Evolutionary conservation across 2,113 vertebrate genomes (phyloP).

Genomic region (Syngnathus typhle): DNA sequence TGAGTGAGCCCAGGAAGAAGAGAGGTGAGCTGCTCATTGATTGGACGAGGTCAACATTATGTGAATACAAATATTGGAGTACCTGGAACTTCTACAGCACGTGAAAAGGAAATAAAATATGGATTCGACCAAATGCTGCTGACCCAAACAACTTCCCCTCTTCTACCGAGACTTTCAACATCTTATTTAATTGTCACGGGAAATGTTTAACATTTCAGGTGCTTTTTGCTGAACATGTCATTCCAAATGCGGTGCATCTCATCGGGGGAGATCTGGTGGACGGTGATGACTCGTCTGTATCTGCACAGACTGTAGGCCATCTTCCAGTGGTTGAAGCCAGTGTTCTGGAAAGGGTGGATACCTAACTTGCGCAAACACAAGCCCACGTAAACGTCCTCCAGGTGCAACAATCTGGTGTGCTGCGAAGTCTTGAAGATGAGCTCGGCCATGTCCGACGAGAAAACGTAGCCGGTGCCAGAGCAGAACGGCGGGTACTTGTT

Average conservation of each 20-base stretch:
- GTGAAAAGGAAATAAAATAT: not conserved
- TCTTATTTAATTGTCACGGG: too few species aligned
- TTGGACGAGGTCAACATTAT: not conserved
- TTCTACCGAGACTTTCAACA: not conserved
- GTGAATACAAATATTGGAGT: not conserved
- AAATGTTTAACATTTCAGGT: constrained; percentile 82
- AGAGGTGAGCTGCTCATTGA: not conserved
- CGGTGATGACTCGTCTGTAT: constrained; percentile 92
- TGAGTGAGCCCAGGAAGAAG: not conserved
- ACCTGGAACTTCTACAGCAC: not conserved
- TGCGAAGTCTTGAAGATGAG: constrained; percentile 96
- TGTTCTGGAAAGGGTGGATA: constrained; percentile 98
- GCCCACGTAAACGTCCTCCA: constrained; percentile 97
- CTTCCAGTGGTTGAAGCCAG: constrained; percentile 99
- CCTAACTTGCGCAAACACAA: constrained; percentile 93
- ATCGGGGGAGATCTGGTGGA: constrained; percentile 96
- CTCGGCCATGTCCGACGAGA: constrained; percentile 94
- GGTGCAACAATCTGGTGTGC: constrained; percentile 91
- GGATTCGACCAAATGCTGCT: not conserved
- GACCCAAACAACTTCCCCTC: not conserved
- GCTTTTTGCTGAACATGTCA: constrained; percentile 99
- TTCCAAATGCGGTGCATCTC: constrained; percentile 99
- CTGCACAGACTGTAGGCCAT: constrained; percentile 97
- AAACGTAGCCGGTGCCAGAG: constrained; percentile 96
- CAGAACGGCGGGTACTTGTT: constrained; percentile 97